Evolutionary conservation across 2,888 invertebrate genomes (phyloP), one percentile per base, ranked within the genome.

Genomic region (Torymus auratus): DNA sequence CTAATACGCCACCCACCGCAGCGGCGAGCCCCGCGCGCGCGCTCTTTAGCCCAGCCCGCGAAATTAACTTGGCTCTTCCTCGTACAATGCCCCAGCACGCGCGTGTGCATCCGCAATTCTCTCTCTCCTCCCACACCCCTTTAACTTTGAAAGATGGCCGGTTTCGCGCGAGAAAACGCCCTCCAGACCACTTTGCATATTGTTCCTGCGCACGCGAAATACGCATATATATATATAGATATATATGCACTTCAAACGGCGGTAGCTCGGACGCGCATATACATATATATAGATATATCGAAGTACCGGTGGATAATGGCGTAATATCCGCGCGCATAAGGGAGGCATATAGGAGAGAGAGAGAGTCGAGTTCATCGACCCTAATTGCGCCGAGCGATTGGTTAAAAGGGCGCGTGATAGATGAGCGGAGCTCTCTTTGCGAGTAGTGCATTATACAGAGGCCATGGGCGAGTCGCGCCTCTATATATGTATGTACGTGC

Each of bases 341-440:
- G 2, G 20, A 20, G 20, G 20, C 20, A 20, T 20, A 20, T 20
- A 20, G 20, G 20, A 20, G 20, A 20, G 20, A 73, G 20, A 20
- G 20, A 20, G 20, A 73, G 81, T 53, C 41, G 69, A 69, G 87
- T 86, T 87, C 86, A 84, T 84, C 83, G 86, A 85, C 86, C 85
- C 82, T 83, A 86, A 87, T 86, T 85, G 84, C 82, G 71, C 61
- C 78, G 78, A 82, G 82, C 85, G 87, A 86, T 86, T 83, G 85
- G 84, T 84, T 86, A 86, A 88, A 86, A 86, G 86, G 85, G 82
- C 79, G 82, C 83, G 80, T 85, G 86, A 86, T 86, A 84, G 86
- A 85, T 85, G 85, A 85, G 78, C 58, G 41, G 41, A 69, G 62
- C 41, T 60, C 78, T 71, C 55, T 72, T 67, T 67, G 72, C 55